Base-by-base conservation (phyloP, 1,140 invertebrate genomes). In the Penaeus vannamei region DNA sequence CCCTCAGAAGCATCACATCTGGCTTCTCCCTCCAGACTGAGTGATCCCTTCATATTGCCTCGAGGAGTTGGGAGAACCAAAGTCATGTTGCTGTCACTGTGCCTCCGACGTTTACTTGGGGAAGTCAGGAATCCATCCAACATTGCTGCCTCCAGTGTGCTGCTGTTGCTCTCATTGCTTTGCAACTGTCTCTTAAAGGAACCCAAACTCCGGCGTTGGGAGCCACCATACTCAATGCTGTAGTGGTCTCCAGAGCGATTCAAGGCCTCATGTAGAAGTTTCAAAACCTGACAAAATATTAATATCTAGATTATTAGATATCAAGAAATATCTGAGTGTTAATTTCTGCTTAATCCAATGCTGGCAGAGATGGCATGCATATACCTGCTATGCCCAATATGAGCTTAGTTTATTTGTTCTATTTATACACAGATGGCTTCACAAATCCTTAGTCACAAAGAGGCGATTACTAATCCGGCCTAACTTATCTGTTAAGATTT, bases 161-260 rank as follows among this genome's bases (percentile, higher is more conserved):
- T 87, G 61, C 84, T 90, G 36, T 77, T 90, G 80, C 81, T 87
- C 59, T 84, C 89, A 69, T 84, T 85, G 72, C 85, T 86, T 53
- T 90, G 85, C 60, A 91, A 59, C 60, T 91, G 90, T 23, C 90
- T 81, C 66, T 91, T 91, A 76, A 91, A 91, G 22, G 90, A 87
- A 42, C 90, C 90, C 76, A 90, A 53, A 26, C 85, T 86, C 19
- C 84, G 81, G 17, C 89, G 89, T 64, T 90, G 85, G 23, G 62
- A 64, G 17, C 90, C 90, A 53, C 89, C 90, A 81, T 91, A 91
- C 72, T 91, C 90, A 36, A 91, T 91, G 46, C 90, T 91, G 69
- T 91, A 91, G 79, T 91, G 90, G 59, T 91, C 90, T 53, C 90
- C 90, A 29, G 90, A 91, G 29, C 89, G 90, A 81, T 90, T 91